These are phyloP conservation scores for Mellilla xanthometata DNA, from an alignment of 2,888 invertebrate species.

Conservation along the genomic window DNA sequence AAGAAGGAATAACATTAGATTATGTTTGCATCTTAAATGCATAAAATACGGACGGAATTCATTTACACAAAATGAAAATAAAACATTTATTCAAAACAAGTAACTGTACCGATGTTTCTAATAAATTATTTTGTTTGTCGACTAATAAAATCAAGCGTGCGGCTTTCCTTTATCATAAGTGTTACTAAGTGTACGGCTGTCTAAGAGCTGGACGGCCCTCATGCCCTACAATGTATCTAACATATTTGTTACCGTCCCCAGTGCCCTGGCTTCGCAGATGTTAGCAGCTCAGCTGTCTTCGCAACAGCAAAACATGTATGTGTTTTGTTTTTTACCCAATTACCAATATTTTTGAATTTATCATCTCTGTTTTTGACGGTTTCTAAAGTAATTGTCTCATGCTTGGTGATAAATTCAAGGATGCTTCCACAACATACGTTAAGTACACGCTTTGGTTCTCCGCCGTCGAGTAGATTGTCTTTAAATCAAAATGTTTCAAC, in stretches of 20 bases:
- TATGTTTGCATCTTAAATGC: too few relatives aligned
- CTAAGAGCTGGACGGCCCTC: conserved; percentile 17
- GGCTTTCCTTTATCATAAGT: conserved; percentile 45
- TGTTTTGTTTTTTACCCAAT: conserved; percentile 79
- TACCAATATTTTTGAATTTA: conserved; percentile 57
- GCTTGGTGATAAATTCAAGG: conserved; percentile 65
- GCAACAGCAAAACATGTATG: conserved; percentile 97
- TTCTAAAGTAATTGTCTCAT: conserved; percentile 12
- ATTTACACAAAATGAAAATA: too few relatives aligned
- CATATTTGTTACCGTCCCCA: conserved; percentile 87
- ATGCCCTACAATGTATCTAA: conserved; percentile 53
- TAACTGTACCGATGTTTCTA: too few relatives aligned
- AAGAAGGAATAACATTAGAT: too few relatives aligned
- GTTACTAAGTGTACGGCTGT: conserved; percentile 13
- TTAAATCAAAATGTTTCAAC: conserved; percentile 82
- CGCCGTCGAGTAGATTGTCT: conserved; percentile 69
- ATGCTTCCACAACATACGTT: conserved; percentile 65
- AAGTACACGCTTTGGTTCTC: conserved; percentile 74
- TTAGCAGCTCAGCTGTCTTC: conserved; percentile 95
- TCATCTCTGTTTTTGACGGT: conserved; percentile 30
- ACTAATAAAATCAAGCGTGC: conserved; percentile 57
- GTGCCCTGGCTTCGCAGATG: conserved; percentile 98
- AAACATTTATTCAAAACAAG: too few relatives aligned
- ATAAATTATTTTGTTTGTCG: too few relatives aligned
- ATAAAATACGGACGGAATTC: too few relatives aligned